Evolutionary conservation across 1,140 invertebrate genomes (phyloP).

Genomic region (Thaumatotibia leucotreta): DNA sequence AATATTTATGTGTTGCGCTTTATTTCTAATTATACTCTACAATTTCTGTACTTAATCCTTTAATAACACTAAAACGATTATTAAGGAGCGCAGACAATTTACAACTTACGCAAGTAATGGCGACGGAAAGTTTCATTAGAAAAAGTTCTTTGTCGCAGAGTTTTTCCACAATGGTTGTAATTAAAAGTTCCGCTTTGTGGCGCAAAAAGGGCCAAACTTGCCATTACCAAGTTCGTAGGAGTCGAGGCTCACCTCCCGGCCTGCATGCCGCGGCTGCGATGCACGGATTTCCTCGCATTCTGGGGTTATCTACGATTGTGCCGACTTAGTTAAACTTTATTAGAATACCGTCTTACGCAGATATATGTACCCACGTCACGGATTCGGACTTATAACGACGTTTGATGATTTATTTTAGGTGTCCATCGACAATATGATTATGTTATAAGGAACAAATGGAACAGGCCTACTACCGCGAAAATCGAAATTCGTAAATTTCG

Average conservation of each 20-base stretch:
- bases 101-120: constrained; percentile 8
- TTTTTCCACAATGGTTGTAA: constrained; percentile 70
- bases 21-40: no score
- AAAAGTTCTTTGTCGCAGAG: constrained; percentile 62
- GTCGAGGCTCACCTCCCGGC: neutral
- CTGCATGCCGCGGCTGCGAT: neutral
- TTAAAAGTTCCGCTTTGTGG: constrained; percentile 57
- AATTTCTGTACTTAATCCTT: no score
- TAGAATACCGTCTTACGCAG: neutral
- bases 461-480: no score
- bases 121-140: constrained; percentile 58
- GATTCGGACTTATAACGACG: no score
- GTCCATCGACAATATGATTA: no score
- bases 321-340: neutral
- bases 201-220: constrained; percentile 54
- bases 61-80: neutral
- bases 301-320: neutral
- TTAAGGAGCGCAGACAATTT: neutral
- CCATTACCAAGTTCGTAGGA: constrained; percentile 62
- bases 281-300: neutral
- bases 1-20: no score
- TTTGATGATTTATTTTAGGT: no score
- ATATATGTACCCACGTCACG: no score
- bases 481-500: no score
- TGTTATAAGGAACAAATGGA: no score